Evolutionary conservation across 2,888 invertebrate genomes (phyloP).

Genomic region (Rhagonycha fulva): DNA sequence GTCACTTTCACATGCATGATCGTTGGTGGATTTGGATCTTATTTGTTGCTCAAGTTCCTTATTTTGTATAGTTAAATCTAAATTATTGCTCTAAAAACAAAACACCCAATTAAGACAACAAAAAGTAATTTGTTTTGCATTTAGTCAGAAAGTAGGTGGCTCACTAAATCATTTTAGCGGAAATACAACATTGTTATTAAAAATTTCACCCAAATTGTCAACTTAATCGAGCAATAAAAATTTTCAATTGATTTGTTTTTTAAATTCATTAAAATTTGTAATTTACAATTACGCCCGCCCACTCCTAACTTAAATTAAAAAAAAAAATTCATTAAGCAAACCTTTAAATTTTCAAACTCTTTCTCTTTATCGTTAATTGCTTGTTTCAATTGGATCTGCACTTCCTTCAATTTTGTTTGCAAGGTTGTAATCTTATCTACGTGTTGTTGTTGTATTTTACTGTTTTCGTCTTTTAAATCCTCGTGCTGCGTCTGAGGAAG

Average conservation of each 20-base stretch:
- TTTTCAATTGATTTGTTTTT: background rate
- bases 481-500: slow-evolving; percentile 57
- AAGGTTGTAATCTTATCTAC: slow-evolving; percentile 56
- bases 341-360: slow-evolving; percentile 35
- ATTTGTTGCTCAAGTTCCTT: slow-evolving; percentile 46
- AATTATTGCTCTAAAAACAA: slow-evolving; percentile 47
- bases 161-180: too few relatives aligned
- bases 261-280: background rate
- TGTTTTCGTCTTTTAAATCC: slow-evolving; percentile 58
- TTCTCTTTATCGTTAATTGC: slow-evolving; percentile 47
- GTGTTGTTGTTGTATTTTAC: slow-evolving; percentile 56
- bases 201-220: background rate
- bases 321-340: slow-evolving; percentile 14
- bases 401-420: slow-evolving; percentile 56
- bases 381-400: slow-evolving; percentile 57
- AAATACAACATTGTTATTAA: slow-evolving; percentile 14
- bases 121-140: background rate
- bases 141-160: background rate
- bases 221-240: background rate
- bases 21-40: slow-evolving; percentile 40
- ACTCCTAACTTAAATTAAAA: slow-evolving; percentile 5
- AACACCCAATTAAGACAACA: background rate
- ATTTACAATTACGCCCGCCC: background rate
- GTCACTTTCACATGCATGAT: slow-evolving; percentile 43
- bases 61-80: slow-evolving; percentile 48